phyloP scores from a whole-genome alignment of 2,888 invertebrate species.

The Zele albiditarsus region DNA sequence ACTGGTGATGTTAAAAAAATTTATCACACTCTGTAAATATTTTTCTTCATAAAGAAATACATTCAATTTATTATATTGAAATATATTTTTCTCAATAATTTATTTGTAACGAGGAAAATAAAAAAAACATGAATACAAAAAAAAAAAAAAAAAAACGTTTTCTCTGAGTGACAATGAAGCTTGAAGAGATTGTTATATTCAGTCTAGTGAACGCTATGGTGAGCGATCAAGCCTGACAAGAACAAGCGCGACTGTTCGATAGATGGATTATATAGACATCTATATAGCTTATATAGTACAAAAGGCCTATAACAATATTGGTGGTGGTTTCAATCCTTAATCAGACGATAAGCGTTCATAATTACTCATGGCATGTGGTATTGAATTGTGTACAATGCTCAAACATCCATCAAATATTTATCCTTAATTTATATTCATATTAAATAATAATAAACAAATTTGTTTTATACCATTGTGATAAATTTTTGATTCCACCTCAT shows the following conservation, averaged over 20 bases:
- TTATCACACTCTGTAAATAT: not conserved
- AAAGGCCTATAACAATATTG: conserved; percentile 13
- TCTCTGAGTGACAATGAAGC: not conserved
- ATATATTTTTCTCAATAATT: not conserved
- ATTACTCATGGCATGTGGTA: not conserved
- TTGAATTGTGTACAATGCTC: not conserved
- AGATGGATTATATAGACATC: not conserved
- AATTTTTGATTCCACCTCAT: not conserved
- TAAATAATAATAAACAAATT: not conserved
- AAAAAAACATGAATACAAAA: not conserved
- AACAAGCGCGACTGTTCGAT: not conserved
- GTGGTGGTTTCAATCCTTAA: not conserved
- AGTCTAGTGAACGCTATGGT: conserved; percentile 8
- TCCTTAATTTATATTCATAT: not conserved
- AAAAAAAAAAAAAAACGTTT: not conserved
- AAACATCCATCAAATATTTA: not conserved
- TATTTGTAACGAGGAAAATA: not conserved
- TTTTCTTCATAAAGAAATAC: not conserved
- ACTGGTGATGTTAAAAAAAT: not conserved
- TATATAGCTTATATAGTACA: conserved; percentile 1
- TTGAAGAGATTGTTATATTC: not conserved
- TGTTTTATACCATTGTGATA: not conserved
- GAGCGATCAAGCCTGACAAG: not conserved
- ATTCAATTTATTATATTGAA: too few species aligned
- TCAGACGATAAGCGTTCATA: not conserved